phyloP scores from a whole-genome alignment of 2,888 invertebrate genomes.

The Acleris sparsana region DNA sequence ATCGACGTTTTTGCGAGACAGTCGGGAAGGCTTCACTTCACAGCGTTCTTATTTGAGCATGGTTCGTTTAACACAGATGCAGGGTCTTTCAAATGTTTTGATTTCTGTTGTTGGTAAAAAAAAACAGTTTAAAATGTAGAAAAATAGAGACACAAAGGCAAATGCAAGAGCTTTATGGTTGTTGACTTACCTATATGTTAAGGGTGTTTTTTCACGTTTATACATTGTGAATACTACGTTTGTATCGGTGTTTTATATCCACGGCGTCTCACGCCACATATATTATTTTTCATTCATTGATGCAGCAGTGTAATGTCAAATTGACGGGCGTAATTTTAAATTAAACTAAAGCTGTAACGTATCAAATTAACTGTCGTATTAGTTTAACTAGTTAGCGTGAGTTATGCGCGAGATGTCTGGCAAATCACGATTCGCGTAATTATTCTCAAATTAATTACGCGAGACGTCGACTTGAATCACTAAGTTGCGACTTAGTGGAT shows the following conservation, averaged over 20 bases:
- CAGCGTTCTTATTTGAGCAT: conserved; percentile 40
- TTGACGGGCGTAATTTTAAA: too few relatives aligned
- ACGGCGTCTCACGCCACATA: too few relatives aligned
- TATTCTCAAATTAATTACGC: conserved; percentile 74
- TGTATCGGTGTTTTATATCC: too few relatives aligned
- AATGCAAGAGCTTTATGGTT: too few relatives aligned
- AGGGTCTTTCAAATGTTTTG: conserved; percentile 11
- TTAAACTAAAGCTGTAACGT: neutral
- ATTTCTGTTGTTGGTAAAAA: neutral
- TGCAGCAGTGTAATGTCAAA: too few relatives aligned
- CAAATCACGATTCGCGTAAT: conserved; percentile 65
- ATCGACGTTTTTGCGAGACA: conserved; percentile 35
- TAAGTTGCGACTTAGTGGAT: conserved; percentile 27
- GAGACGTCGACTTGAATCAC: conserved; percentile 54
- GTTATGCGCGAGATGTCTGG: conserved; percentile 37
- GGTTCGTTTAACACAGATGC: conserved; percentile 46
- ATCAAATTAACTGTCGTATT: conserved; percentile 1
- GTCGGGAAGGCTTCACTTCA: conserved; percentile 41
- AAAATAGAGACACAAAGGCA: too few relatives aligned
- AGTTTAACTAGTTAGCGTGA: conserved; percentile 7
- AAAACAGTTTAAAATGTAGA: neutral
- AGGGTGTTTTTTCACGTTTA: too few relatives aligned
- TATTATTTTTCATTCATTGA: too few relatives aligned
- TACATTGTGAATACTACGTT: too few relatives aligned
- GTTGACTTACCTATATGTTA: too few relatives aligned